Conservation (phyloP, 2,888 invertebrate species). For the Xanthia icteritia region DNA sequence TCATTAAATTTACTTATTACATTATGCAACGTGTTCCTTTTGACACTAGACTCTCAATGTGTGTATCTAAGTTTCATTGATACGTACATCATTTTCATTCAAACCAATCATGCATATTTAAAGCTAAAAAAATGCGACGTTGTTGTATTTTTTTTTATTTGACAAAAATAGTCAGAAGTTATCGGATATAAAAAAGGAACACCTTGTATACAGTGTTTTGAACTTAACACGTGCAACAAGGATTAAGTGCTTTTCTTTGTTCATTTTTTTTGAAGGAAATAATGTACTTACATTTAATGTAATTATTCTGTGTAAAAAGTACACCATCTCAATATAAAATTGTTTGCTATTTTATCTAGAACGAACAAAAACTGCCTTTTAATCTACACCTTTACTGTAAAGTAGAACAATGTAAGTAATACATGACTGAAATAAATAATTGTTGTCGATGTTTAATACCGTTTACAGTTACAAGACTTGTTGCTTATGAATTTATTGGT, state of each 20-base stretch:
- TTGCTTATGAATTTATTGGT: constrained; percentile 36
- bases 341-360: constrained; percentile 19
- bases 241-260: constrained; percentile 4
- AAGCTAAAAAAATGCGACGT: too few relatives aligned
- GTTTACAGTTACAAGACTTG: constrained; percentile 37
- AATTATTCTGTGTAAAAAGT: neutral
- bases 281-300: neutral
- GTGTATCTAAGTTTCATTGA: too few relatives aligned
- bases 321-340: constrained; percentile 14
- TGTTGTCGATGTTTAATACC: constrained; percentile 21
- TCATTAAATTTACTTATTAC: neutral
- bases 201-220: too few relatives aligned
- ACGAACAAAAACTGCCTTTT: constrained; percentile 37
- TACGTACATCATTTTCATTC: too few relatives aligned
- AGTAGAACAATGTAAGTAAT: constrained; percentile 42
- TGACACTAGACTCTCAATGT: too few relatives aligned
- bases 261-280: neutral
- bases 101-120: too few relatives aligned
- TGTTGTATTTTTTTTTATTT: too few relatives aligned
- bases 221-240: neutral
- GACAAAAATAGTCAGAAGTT: too few relatives aligned
- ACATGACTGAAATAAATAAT: constrained; percentile 41
- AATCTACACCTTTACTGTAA: constrained; percentile 46
- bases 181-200: too few relatives aligned
- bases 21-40: too few relatives aligned